Evolutionary conservation across 2,113 vertebrate genomes (phyloP), one percentile per base, ranked within the genome.

Genomic region (Chloropsis cyanopogon): DNA sequence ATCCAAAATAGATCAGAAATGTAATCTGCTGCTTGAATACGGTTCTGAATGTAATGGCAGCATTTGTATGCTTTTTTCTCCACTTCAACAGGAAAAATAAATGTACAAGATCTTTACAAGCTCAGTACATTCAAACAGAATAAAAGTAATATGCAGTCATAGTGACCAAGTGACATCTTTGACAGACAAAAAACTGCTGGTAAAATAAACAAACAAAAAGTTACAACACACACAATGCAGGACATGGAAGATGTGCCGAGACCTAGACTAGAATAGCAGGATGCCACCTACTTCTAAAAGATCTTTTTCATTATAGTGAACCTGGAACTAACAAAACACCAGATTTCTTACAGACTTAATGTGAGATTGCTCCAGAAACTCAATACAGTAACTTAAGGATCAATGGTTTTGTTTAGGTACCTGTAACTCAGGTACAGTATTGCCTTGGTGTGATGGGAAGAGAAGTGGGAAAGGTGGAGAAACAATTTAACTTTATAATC

Each of bases 401-500:
- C 57, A 66, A 54, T 0, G 2, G 39, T 41, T 73, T 88, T n/a
- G 9, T 91, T 93, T 39, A 68, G 57, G 29, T 26, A 60, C 25
- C 42, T 72, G 10, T 54, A 87, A 64, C 1, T 41, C 49, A 46
- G 3, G 10, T 9, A 26, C 1, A 85, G 17, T 15, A 28, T 1
- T 41, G 54, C 13, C 11, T n/a, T 65, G 56, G 10, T 53, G n/a
- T 31, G 17, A 50, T 21, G 52, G 66, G 60, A 90, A 64, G 37
- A 69, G 35, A 65, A 91, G 37, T 28, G 26, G 66, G 73, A 89
- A 90, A 70, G 56, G 35, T 7, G 14, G 28, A 56, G 23, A 76
- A 96, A 75, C 14, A 70, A 87, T 86, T 94, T 75, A 92, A 81
- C 93, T 95, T 95, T 42, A 42, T 44, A 88, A 93, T 72, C 80